Base-by-base conservation (phyloP, 2,888 invertebrate species). In the Erannis defoliaria region DNA sequence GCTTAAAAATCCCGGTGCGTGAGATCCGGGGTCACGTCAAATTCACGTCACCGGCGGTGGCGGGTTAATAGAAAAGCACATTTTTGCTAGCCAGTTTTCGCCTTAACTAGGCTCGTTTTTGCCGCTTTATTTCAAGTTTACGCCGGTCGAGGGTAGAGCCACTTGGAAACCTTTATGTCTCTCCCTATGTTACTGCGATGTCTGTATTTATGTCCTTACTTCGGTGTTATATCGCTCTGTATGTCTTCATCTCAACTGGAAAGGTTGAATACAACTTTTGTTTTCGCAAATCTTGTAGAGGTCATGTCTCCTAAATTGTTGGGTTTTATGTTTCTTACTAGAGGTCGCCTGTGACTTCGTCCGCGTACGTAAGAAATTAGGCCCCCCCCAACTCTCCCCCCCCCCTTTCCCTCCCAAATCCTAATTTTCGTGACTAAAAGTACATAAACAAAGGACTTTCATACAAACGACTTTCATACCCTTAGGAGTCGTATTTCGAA, bases 71-170 rank as follows among this genome's bases (percentile, higher is more conserved):
- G 38, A 38, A 38, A 38, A 38, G 2, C 2, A 2, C 10, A 21
- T 21, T 21, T 42, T 21, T 6, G 3, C 5, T 23, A n/a, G 14
- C 10, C 3, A 26, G 14, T 16, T 14, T 33, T 46, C 35, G 35
- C 49, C 49, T 49, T 49, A 49, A 49, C 35, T 14, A 14, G 8
- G 35, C 49, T 49, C 35, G 49, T 49, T 49, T 49, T 49, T 35
- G 49, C 49, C 19, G 49, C 19, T 49, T 49, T 49, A 35, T 49
- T 49, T 35, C 49, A 35, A 49, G 49, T 49, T 16, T 35, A 21
- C 9, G 33, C 23, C n/a, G 21, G 49, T 49, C 35, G 49, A 49
- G 49, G 35, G 49, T 9, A 14, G 31, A 23, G 46, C 46, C 46
- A 31, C 46, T 37, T 49, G 35, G 49, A 16, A 23, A 35, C 49